A percentile compares a stretch with the other conserved stretches of the same genome.
Evolutionary conservation across 2,113 vertebrate species (phyloP).

Genomic region (Chrysemys picta): DNA sequence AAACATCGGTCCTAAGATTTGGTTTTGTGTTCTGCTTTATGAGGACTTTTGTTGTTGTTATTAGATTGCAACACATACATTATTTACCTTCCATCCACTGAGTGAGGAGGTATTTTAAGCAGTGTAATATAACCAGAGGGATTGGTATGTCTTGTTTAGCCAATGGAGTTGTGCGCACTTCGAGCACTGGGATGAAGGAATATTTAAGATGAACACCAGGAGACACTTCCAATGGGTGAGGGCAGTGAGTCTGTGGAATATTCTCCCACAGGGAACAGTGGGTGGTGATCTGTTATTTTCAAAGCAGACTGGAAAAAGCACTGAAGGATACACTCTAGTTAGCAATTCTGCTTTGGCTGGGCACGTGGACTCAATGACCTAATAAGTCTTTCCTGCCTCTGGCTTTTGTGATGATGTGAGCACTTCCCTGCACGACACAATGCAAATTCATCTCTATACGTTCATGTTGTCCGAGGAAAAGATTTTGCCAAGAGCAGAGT

Average conservation of each 20-base stretch:
- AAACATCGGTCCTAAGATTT: background rate
- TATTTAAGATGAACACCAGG: background rate
- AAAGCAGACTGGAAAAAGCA: background rate
- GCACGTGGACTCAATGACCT: background rate
- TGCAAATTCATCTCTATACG: background rate
- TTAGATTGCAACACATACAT: background rate
- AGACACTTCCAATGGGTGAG: background rate
- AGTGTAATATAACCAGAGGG: rapidly evolving
- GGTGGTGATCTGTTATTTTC: background rate
- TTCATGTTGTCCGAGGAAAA: background rate
- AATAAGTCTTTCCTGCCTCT: background rate
- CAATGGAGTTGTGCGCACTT: background rate
- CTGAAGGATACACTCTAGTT: background rate
- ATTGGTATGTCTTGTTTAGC: background rate
- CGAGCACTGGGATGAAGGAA: background rate
- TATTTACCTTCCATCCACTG: background rate
- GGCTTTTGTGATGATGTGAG: rapidly evolving
- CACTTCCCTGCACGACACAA: background rate
- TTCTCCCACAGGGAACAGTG: background rate
- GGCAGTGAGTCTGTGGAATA: background rate
- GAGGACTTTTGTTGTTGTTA: background rate
- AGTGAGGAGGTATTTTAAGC: background rate
- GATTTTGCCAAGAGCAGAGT: background rate
- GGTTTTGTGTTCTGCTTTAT: background rate
- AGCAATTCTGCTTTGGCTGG: background rate